Base-by-base conservation (phyloP, 1,140 invertebrate species). In the Vanessa atalanta region DNA sequence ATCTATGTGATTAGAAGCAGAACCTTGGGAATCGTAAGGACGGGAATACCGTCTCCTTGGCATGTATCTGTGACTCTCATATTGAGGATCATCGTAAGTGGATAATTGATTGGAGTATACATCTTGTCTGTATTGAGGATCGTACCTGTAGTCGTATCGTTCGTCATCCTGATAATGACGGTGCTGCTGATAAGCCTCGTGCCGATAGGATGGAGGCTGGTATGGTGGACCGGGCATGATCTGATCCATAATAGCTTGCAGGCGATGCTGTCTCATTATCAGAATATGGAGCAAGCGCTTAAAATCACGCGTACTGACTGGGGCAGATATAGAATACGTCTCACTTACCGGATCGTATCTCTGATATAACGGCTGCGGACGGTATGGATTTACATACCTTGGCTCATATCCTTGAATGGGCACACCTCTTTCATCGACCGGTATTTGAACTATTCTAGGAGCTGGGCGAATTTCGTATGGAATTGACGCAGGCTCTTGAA, bases 221-320 rank as follows among this genome's bases (percentile, higher is more conserved):
- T 91, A 91, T 0, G 86, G 79, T 8, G 85, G 90, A 0, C 80
- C 87, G 6, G 89, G 88, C 66, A 90, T 86, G 23, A 93, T 83
- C 69, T 93, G 90, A 69, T 93, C 91, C 88, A 93, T 93, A n/a
- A 94, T 80, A 47, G 86, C 82, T 87, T 94, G 94, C 75, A 94
- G 77, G 43, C 92, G 86, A 75, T 91, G 94, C 82, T 94, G 94
- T 60, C 94, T 79, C n/a, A 93, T 61, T 57, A 94, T 93, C 65
- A 95, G 82, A 82, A 94, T 93, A 47, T 95, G 93, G 8, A 95
- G 86, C 53, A 95, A 87, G 60, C 91, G 88, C 82, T 94, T 94
- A 57, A 95, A 92, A 80, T 95, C 94, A 85, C 92, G 93, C 4
- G 94, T 94, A 79, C 94, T 94, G 2, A 95, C 94, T 47, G 94